Evolutionary conservation across 2,888 invertebrate genomes (phyloP).

Genomic region (Malacosoma neustria): DNA sequence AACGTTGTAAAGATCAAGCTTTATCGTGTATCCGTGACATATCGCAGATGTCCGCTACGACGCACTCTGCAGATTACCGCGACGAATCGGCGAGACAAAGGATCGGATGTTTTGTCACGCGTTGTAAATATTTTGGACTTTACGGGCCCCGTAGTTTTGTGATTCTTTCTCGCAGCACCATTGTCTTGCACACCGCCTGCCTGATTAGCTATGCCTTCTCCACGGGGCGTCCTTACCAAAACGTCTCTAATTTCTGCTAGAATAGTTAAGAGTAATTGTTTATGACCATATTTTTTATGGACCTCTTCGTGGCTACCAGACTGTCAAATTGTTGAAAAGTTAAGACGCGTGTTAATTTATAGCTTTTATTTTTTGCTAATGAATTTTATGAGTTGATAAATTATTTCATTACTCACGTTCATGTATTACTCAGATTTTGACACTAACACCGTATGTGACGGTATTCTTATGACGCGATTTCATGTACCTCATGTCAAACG

Average conservation of each 20-base stretch:
- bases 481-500: too few relatives aligned
- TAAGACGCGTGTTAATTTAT: slow-evolving; percentile 9
- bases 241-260: slow-evolving; percentile 18
- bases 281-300: slow-evolving; percentile 7
- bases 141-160: slow-evolving; percentile 62
- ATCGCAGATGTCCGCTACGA: slow-evolving; percentile 44
- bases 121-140: slow-evolving; percentile 72
- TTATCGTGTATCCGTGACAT: slow-evolving; percentile 30
- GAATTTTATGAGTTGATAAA: slow-evolving; percentile 10
- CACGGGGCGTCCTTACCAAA: slow-evolving; percentile 26
- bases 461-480: too few relatives aligned
- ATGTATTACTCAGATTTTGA: slow-evolving; percentile 12
- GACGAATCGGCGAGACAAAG: slow-evolving; percentile 63
- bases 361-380: slow-evolving; percentile 12
- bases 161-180: slow-evolving; percentile 59
- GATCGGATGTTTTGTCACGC: slow-evolving; percentile 58
- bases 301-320: slow-evolving; percentile 10
- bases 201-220: slow-evolving; percentile 54
- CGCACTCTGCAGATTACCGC: slow-evolving; percentile 44
- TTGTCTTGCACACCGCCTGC: slow-evolving; percentile 48
- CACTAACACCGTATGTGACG: too few relatives aligned
- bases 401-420: too few relatives aligned
- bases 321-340: slow-evolving; percentile 19
- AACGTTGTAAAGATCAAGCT: slow-evolving; percentile 20
- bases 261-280: slow-evolving; percentile 19